A percentile compares a stretch with the other conserved stretches of the same genome.
phyloP scores from a whole-genome alignment of 2,888 invertebrate species.

The Crioceris asparagi region DNA sequence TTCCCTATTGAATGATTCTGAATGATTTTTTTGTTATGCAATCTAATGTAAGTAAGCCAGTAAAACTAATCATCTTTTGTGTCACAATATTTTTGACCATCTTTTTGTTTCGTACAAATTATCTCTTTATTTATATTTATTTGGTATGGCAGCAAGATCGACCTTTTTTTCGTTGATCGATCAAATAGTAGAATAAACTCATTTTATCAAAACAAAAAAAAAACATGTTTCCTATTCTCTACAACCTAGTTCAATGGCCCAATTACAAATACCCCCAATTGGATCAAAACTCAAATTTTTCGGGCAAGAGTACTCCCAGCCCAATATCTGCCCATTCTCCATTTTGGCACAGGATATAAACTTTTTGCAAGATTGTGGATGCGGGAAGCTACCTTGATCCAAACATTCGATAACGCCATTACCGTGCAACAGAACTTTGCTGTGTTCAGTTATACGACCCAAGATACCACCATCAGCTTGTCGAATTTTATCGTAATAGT shows the following conservation, averaged over 20 bases:
- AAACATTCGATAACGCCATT: conserved; percentile 71
- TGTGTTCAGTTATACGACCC: too few relatives aligned
- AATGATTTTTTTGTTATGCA: too few relatives aligned
- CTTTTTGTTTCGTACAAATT: too few relatives aligned
- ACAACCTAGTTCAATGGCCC: conserved; percentile 74
- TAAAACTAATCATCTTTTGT: too few relatives aligned
- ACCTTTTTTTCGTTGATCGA: too few relatives aligned
- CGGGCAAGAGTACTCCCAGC: conserved; percentile 85
- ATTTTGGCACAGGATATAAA: conserved; percentile 83
- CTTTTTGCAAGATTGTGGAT: conserved; percentile 81
- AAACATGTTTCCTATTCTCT: conserved; percentile 6
- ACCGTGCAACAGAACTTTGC: conserved; percentile 50
- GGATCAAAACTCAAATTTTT: conserved; percentile 79
- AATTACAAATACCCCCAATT: conserved; percentile 83
- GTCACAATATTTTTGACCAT: too few relatives aligned
- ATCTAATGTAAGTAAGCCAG: too few relatives aligned
- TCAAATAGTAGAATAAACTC: too few relatives aligned
- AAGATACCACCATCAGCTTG: conserved; percentile 1
- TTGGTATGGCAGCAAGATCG: too few relatives aligned
- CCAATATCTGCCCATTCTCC: conserved; percentile 65
- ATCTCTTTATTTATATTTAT: too few relatives aligned
- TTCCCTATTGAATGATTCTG: too few relatives aligned
- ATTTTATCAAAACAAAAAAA: neutral
- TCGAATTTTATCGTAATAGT: too few relatives aligned
- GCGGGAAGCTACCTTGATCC: conserved; percentile 85